Conservation (phyloP, 1,140 invertebrate species). For the Lerema accius region DNA sequence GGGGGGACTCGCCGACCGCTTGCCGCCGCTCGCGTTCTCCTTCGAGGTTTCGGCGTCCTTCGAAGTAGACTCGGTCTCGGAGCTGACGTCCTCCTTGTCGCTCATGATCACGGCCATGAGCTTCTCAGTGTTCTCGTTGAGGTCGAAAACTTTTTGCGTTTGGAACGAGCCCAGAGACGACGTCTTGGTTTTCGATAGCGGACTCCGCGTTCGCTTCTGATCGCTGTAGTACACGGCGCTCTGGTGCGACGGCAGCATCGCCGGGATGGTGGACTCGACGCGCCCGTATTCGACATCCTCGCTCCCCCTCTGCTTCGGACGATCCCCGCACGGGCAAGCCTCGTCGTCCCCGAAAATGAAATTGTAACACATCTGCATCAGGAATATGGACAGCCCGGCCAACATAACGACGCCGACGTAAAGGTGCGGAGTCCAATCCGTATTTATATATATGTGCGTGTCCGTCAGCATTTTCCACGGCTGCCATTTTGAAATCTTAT, state of each 20-base stretch:
- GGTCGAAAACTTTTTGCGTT: slow-evolving; percentile 62
- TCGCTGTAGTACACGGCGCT: slow-evolving; percentile 49
- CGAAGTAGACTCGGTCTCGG: slow-evolving; percentile 33
- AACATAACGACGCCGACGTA: slow-evolving; percentile 53
- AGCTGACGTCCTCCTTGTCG: slow-evolving; percentile 48
- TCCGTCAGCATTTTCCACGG: slow-evolving; percentile 56
- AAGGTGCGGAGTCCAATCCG: slow-evolving; percentile 56
- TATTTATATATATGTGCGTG: slow-evolving; percentile 52
- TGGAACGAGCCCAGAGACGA: slow-evolving; percentile 48
- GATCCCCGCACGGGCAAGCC: slow-evolving; percentile 49
- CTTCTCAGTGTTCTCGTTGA: slow-evolving; percentile 68
- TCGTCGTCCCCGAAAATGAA: slow-evolving; percentile 52
- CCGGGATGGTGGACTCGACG: slow-evolving; percentile 58
- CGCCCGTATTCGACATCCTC: slow-evolving; percentile 55
- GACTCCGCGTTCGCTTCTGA: slow-evolving; percentile 30
- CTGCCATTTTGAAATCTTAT: slow-evolving; percentile 50
- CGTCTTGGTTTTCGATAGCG: slow-evolving; percentile 45
- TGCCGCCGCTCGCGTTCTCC: slow-evolving; percentile 24
- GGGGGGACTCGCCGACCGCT: slow-evolving; percentile 56
- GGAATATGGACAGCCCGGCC: slow-evolving; percentile 53
- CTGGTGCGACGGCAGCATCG: slow-evolving; percentile 52
- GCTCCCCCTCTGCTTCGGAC: slow-evolving; percentile 15
- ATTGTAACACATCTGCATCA: slow-evolving; percentile 62
- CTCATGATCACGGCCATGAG: slow-evolving; percentile 64
- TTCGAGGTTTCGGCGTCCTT: slow-evolving; percentile 28